phyloP scores from a whole-genome alignment of 2,888 invertebrate genomes.

The Pristionchus japonicus region DNA sequence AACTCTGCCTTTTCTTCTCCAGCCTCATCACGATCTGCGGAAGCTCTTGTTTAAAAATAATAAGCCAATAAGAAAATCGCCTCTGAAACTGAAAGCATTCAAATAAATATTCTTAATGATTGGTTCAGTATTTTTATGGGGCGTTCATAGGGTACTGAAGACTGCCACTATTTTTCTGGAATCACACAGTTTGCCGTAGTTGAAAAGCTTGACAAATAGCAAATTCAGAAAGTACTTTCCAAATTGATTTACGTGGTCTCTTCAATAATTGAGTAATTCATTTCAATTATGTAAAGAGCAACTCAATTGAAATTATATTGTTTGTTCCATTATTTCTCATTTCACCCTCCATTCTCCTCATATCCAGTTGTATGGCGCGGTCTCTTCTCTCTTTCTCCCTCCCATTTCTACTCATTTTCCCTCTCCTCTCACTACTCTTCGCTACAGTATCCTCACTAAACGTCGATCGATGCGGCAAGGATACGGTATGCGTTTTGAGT shows the following conservation, averaged over 20 bases:
- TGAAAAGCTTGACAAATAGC: no score
- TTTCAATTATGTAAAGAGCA: background rate
- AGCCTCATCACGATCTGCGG: no score
- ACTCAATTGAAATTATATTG: background rate
- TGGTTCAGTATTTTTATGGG: no score
- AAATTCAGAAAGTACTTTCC: no score
- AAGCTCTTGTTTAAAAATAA: background rate
- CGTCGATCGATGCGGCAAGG: background rate
- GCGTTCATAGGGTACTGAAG: no score
- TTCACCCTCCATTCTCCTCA: background rate
- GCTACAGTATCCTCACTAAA: background rate
- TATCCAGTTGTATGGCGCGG: background rate
- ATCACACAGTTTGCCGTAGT: no score
- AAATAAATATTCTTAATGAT: background rate
- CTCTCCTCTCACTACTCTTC: background rate
- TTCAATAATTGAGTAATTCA: no score
- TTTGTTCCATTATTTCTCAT: background rate
- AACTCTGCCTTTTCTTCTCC: background rate
- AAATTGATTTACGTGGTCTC: no score
- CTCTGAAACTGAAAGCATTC: background rate
- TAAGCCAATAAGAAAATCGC: background rate
- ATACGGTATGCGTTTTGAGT: background rate
- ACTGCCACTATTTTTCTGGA: no score
- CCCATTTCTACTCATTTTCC: background rate
- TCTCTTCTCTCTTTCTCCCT: background rate